Conservation (phyloP, 2,888 invertebrate species). For the Helicoverpa assulta region DNA sequence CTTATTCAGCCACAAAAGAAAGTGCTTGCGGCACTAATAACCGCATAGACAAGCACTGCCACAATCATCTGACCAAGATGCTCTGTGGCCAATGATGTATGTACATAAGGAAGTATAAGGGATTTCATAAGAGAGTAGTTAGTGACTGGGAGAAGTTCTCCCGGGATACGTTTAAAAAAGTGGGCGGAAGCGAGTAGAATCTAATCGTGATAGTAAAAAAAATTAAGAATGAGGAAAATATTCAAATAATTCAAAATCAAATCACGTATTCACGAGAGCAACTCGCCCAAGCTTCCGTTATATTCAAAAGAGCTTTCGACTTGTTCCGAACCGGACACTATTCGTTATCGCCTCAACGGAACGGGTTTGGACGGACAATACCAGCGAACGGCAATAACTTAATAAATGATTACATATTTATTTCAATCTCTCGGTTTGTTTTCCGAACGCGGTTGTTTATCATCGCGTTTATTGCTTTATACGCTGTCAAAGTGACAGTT, state of each 20-base stretch:
- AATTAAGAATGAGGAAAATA: background rate
- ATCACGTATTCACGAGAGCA: conserved; percentile 20
- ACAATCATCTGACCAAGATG: too few relatives aligned
- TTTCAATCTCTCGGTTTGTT: conserved; percentile 76
- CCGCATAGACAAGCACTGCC: too few relatives aligned
- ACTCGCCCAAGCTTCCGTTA: conserved; percentile 49
- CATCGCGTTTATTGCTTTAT: conserved; percentile 66
- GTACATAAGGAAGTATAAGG: too few relatives aligned
- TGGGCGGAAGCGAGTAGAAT: too few relatives aligned
- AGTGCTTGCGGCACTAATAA: too few relatives aligned
- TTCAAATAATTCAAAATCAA: background rate
- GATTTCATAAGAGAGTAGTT: too few relatives aligned
- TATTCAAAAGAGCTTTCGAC: conserved; percentile 43
- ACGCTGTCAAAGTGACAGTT: conserved; percentile 66
- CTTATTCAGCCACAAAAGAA: too few relatives aligned
- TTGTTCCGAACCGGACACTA: conserved; percentile 41
- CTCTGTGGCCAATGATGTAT: too few relatives aligned
- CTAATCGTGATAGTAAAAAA: too few relatives aligned
- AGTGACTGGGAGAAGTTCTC: too few relatives aligned
- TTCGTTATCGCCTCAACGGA: conserved; percentile 53
- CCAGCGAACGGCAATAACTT: conserved; percentile 64
- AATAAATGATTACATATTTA: conserved; percentile 76
- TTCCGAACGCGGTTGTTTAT: conserved; percentile 69
- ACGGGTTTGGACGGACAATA: conserved; percentile 62
- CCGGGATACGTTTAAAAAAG: too few relatives aligned